Percentiles rank a stretch among this genome's conserved stretches.
Conservation (phyloP, 2,113 vertebrate genomes). For the Burhinus oedicnemus region DNA sequence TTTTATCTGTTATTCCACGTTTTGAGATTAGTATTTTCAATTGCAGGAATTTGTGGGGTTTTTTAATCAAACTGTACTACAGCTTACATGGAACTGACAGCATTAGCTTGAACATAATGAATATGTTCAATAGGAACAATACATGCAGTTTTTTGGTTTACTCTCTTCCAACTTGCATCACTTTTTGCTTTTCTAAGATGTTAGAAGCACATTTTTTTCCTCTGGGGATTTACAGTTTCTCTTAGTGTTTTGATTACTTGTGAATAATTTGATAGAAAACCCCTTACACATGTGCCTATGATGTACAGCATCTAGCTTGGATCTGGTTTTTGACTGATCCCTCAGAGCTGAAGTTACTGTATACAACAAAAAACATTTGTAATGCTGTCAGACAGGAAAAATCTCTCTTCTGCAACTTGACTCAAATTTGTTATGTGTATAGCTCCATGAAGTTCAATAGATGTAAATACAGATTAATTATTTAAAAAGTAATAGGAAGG, state of each 20-base stretch:
- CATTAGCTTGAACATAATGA: background rate
- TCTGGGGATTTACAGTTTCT: slow-evolving; percentile 41
- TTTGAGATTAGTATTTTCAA: background rate
- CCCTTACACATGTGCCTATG: background rate
- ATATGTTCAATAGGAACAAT: background rate
- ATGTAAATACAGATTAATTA: slow-evolving; percentile 83
- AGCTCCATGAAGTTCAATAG: slow-evolving; percentile 73
- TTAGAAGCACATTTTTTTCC: slow-evolving; percentile 40
- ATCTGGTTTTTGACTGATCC: slow-evolving; percentile 38
- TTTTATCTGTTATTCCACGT: background rate
- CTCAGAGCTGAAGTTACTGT: slow-evolving; percentile 22
- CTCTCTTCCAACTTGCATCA: slow-evolving; percentile 7
- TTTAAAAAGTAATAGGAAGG: slow-evolving; percentile 82
- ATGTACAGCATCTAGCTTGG: slow-evolving; percentile 13
- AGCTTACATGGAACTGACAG: background rate
- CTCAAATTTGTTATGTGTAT: slow-evolving; percentile 57
- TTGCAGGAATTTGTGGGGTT: background rate
- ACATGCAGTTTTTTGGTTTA: background rate
- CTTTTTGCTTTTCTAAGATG: slow-evolving; percentile 15
- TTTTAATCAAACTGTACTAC: background rate
- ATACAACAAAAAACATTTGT: slow-evolving; percentile 50
- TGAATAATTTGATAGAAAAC: slow-evolving; percentile 46
- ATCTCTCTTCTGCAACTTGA: slow-evolving; percentile 55
- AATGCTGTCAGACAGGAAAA: slow-evolving; percentile 47
- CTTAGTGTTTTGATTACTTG: slow-evolving; percentile 48